These are phyloP conservation scores for Sarotherodon lohbergeri DNA, from an alignment of 2,113 vertebrate genomes.

Conservation along the genomic window DNA sequence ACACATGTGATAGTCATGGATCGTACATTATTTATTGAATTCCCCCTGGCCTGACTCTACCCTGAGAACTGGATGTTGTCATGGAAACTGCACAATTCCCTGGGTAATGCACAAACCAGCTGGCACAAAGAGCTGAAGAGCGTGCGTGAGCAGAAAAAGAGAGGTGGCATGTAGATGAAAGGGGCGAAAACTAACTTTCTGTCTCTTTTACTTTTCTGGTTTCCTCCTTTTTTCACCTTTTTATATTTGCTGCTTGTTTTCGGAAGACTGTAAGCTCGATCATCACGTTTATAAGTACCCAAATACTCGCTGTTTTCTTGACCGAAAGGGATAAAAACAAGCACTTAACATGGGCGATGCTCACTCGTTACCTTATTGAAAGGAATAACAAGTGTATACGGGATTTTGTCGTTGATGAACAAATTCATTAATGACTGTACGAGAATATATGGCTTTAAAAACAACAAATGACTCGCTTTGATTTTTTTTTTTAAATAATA, in stretches of 20 bases:
- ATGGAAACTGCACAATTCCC: constrained; percentile 68
- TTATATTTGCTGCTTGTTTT: not conserved
- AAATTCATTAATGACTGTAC: not conserved
- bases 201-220: not conserved
- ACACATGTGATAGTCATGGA: not conserved
- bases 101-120: constrained; percentile 48
- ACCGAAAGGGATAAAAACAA: not conserved
- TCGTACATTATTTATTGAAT: constrained; percentile 52
- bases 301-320: not conserved
- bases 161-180: not conserved
- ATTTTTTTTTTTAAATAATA: not conserved
- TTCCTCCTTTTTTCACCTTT: not conserved
- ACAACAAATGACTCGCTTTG: not conserved
- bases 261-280: not conserved
- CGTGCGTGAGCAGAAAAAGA: not conserved
- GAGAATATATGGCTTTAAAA: not conserved
- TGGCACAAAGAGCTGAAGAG: constrained; percentile 31
- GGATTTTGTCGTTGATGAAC: not conserved
- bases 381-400: not conserved
- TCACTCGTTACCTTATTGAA: not conserved
- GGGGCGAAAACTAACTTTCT: not conserved
- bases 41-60: constrained; percentile 34
- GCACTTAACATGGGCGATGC: not conserved
- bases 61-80: constrained; percentile 62
- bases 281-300: not conserved